These are phyloP conservation scores for Pseudoips prasinana DNA, from an alignment of 2,888 invertebrate species.

Conservation along the genomic window DNA sequence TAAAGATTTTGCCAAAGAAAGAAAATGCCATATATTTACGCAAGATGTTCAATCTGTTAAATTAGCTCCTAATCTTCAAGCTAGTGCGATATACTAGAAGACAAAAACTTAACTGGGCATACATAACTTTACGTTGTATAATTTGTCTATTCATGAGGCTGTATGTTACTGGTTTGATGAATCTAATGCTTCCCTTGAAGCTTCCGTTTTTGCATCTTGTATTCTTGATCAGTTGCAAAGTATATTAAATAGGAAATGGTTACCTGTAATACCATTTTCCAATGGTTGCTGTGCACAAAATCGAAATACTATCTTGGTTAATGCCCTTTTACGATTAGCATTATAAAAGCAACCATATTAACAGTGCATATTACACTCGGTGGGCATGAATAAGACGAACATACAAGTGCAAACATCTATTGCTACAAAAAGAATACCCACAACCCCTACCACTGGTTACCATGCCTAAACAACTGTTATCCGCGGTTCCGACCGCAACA, in stretches of 20 bases:
- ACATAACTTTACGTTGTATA: slow-evolving; percentile 34
- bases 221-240: slow-evolving; percentile 29
- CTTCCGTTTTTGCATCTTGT: slow-evolving; percentile 32
- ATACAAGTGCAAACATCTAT: too few species aligned
- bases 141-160: slow-evolving; percentile 24
- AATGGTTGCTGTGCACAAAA: slow-evolving; percentile 40
- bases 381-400: too few species aligned
- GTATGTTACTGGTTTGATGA: slow-evolving; percentile 37
- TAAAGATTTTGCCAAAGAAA: too few species aligned
- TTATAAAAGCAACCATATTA: too few species aligned
- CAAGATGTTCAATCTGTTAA: slow-evolving; percentile 33
- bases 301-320: slow-evolving; percentile 28
- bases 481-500: too few species aligned
- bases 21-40: slow-evolving; percentile 4
- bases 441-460: too few species aligned
- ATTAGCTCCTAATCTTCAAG: slow-evolving; percentile 28
- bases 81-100: slow-evolving; percentile 34
- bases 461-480: too few species aligned
- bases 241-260: slow-evolving; percentile 18
- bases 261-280: slow-evolving; percentile 27
- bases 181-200: slow-evolving; percentile 29
- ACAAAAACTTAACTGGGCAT: slow-evolving; percentile 33
- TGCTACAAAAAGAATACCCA: too few species aligned
- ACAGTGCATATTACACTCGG: too few species aligned
- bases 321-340: slow-evolving; percentile 29